phyloP scores from a whole-genome alignment of 2,888 invertebrate genomes.

The Pseudococcus viburni region DNA sequence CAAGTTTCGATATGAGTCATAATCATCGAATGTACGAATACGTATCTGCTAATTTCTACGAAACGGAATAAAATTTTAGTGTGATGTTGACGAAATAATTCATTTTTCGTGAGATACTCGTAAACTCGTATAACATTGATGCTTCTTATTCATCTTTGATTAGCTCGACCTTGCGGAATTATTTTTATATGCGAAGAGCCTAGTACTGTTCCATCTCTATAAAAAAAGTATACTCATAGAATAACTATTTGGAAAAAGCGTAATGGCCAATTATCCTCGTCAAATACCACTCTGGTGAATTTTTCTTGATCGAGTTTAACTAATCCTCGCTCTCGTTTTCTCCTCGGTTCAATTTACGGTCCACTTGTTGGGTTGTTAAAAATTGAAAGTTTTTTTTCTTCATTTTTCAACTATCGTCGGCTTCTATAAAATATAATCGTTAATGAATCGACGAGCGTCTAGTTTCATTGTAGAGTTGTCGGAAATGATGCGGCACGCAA shows the following conservation, averaged over 20 bases:
- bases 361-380: constrained; percentile 24
- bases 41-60: neutral
- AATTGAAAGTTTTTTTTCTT: constrained; percentile 25
- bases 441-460: constrained; percentile 30
- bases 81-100: neutral
- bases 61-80: neutral
- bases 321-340: neutral
- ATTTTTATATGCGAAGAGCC: neutral
- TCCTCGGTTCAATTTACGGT: neutral
- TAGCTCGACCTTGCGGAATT: neutral
- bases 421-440: neutral
- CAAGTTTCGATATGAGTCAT: neutral
- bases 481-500: too few relatives aligned
- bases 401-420: neutral
- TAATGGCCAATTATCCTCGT: constrained; percentile 14
- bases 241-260: neutral
- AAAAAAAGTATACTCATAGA: neutral
- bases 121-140: neutral
- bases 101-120: neutral
- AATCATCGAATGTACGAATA: neutral
- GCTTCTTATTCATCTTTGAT: constrained; percentile 29
- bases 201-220: too few relatives aligned
- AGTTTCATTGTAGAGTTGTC: too few relatives aligned
- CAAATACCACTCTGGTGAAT: neutral
- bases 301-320: constrained; percentile 4